Evolutionary conservation across 2,888 invertebrate species (phyloP), one percentile per base, ranked within the genome.

Genomic region (Lochmaea capreae): DNA sequence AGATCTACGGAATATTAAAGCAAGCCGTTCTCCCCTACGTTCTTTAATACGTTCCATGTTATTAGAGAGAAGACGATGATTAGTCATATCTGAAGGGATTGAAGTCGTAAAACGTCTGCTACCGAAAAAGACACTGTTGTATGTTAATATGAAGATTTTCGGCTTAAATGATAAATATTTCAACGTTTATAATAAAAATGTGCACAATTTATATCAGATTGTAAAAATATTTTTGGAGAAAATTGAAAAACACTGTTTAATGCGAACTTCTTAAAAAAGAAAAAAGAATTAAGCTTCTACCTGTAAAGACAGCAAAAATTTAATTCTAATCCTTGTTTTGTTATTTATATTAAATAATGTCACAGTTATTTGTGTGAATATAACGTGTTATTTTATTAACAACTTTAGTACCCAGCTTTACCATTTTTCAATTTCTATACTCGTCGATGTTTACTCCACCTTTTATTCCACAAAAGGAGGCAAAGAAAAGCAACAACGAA

Each of bases 11-110:
- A 62, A 70, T 54, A 62, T 68, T 52, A 66, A 68, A 68, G 75
- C 68, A 72, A 42, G 69, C 69, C 49, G 71, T 75, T 63, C 75
- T 69, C 66, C 72, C 75, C 43, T 63, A 42, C 8, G 61, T n/a
- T 42, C 74, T 68, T 65, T 72, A 74, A 67, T 65, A 66, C 66
- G 71, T 76, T 74, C 72, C 66, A 76, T 71, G 65, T 71, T 73
- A 76, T 76, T 76, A 76, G 61, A 39, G 68, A 68, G 42, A 46
- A 46, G 71, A 65, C 65, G 68, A 62, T 76, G 76, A 76, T 76
- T 76, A 76, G 73, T 71, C 73, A 71, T 73, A 76, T 71, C 68
- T 68, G 52, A 57, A 52, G 54, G 73, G 58, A 42, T 39, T 42
- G 26, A 39, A 39, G 33, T 39, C 33, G 33, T 39, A 42, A 74